These are phyloP conservation scores for Panthera tigris DNA, from an alignment of 2,113 vertebrate species.

Conservation along the genomic window DNA sequence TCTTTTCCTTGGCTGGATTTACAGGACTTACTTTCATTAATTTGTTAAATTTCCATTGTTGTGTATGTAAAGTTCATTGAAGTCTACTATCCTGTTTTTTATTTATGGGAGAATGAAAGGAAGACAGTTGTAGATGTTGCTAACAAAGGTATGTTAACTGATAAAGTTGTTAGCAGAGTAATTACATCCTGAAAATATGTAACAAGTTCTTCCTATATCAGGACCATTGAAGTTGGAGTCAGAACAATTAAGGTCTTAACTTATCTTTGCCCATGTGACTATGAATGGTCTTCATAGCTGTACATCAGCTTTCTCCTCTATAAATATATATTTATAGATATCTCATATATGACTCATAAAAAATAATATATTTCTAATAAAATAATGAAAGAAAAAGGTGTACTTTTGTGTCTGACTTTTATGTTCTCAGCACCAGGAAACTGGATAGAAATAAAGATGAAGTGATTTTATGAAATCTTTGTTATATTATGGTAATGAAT, in stretches of 20 bases:
- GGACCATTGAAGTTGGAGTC: background rate
- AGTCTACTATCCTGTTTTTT: background rate
- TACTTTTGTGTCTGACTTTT: background rate
- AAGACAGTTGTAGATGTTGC: background rate
- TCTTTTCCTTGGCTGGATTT: constrained; percentile 18
- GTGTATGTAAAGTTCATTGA: constrained; percentile 1
- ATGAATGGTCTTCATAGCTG: background rate
- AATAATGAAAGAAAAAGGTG: background rate
- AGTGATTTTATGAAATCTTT: constrained; percentile 18
- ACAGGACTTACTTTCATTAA: background rate
- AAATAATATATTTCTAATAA: background rate
- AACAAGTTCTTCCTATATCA: background rate
- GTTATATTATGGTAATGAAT: constrained; percentile 5
- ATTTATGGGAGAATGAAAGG: constrained; percentile 7
- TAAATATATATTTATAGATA: background rate
- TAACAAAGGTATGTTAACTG: background rate
- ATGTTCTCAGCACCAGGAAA: background rate
- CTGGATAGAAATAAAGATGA: background rate
- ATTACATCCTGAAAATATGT: background rate
- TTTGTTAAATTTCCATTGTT: constrained; percentile 14
- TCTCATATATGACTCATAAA: background rate
- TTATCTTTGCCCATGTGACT: background rate
- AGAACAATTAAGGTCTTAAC: background rate
- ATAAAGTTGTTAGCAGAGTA: background rate
- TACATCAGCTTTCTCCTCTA: background rate